Percentiles rank a stretch among this genome's conserved stretches.
Conservation (phyloP, 2,888 invertebrate species). For the Tenodera sinensis region DNA sequence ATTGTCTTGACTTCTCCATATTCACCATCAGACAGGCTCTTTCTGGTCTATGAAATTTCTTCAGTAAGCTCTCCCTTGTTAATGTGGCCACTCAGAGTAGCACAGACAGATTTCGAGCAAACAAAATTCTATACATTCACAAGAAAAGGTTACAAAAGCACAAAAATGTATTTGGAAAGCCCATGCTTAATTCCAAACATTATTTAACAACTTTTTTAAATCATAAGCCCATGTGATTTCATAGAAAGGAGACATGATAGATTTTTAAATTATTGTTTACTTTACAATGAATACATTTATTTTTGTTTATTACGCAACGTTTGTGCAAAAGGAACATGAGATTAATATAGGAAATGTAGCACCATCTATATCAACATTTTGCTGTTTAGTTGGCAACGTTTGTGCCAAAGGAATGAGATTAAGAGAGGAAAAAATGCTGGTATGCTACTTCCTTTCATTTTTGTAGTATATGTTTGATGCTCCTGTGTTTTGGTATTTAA, state of each 20-base stretch:
- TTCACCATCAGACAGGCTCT: not conserved
- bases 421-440: not conserved
- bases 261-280: not conserved
- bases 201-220: not conserved
- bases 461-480: no score
- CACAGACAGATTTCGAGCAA: not conserved
- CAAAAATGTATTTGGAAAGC: not conserved
- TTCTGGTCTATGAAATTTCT: not conserved
- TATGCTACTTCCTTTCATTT: no score
- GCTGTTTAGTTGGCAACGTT: not conserved
- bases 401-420: not conserved
- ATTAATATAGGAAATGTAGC: no score
- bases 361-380: no score
- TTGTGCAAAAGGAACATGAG: not conserved
- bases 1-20: slow-evolving; percentile 22
- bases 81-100: not conserved
- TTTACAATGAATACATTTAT: not conserved
- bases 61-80: not conserved
- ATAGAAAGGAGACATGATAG: not conserved
- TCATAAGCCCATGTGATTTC: slow-evolving; percentile 9
- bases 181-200: not conserved
- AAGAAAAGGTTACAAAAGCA: not conserved
- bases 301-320: not conserved
- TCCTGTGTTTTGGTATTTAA: no score
- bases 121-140: not conserved